phyloP scores from a whole-genome alignment of 2,888 invertebrate species.

The Yponomeuta cagnagella region DNA sequence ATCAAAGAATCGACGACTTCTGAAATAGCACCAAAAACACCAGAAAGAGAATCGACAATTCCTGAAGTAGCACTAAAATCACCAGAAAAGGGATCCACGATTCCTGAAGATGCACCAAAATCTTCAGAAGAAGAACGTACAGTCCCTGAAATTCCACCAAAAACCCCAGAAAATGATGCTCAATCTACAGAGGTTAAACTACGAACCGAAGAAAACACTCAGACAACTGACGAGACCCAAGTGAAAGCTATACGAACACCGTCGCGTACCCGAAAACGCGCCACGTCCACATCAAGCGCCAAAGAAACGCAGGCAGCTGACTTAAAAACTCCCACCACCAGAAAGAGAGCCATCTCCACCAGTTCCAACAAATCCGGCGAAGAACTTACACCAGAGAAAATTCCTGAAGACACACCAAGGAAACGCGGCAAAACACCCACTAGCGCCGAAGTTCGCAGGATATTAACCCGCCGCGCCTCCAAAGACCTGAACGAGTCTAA shows the following conservation, averaged over 20 bases:
- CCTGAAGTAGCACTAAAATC: slow-evolving; percentile 10
- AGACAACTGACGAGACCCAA: slow-evolving; percentile 14
- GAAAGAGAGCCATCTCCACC: slow-evolving; percentile 49
- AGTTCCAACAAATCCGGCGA: slow-evolving; percentile 38
- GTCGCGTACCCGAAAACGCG: neutral
- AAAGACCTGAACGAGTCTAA: slow-evolving; percentile 45
- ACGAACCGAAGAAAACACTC: slow-evolving; percentile 18
- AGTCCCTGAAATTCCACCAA: too few species aligned
- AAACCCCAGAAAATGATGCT: slow-evolving; percentile 22
- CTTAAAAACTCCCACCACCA: slow-evolving; percentile 41
- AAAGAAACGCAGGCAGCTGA: slow-evolving; percentile 21
- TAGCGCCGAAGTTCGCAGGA: slow-evolving; percentile 48
- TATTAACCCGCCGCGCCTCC: slow-evolving; percentile 57
- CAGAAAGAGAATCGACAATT: neutral
- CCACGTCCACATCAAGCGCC: neutral
- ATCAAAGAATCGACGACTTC: neutral
- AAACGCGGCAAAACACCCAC: slow-evolving; percentile 47
- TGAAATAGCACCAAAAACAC: too few species aligned
- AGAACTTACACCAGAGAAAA: slow-evolving; percentile 38
- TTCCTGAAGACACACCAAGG: slow-evolving; percentile 27
- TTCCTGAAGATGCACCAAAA: slow-evolving; percentile 12
- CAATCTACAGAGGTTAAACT: slow-evolving; percentile 15
- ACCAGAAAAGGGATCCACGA: neutral
- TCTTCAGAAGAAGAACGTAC: too few species aligned
- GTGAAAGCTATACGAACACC: neutral